phyloP scores from a whole-genome alignment of 2,888 invertebrate species.

The Heteromurus nitidus region DNA sequence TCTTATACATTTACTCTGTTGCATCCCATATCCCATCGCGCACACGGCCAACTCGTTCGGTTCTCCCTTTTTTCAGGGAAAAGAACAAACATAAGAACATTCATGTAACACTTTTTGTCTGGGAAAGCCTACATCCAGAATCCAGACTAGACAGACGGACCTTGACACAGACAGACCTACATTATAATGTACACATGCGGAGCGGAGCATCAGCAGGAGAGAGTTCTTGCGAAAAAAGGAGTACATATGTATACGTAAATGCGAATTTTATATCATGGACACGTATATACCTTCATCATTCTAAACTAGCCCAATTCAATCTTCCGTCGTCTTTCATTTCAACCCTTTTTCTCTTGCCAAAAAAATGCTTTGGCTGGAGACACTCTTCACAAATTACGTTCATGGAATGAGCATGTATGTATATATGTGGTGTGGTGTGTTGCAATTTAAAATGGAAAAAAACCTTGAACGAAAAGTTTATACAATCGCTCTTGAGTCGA shows the following conservation, averaged over 20 bases:
- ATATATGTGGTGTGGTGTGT: background rate
- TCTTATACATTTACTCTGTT: no score
- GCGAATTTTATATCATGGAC: no score
- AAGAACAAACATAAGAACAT: conserved; percentile 1
- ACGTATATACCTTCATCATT: no score
- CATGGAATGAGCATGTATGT: background rate
- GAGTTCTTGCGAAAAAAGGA: no score
- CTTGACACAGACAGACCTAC: conserved; percentile 55
- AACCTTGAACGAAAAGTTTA: conserved; percentile 24
- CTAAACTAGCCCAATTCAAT: conserved; percentile 22
- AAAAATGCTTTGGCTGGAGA: background rate
- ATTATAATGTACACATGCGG: background rate
- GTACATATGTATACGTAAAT: no score
- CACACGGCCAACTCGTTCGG: no score
- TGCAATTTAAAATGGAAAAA: conserved; percentile 10
- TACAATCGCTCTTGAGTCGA: conserved; percentile 11
- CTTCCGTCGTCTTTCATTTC: conserved; percentile 3
- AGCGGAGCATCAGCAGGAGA: no score
- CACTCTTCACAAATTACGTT: background rate
- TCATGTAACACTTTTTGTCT: conserved; percentile 26
- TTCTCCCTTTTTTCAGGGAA: background rate
- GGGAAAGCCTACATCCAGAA: conserved; percentile 34
- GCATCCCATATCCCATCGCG: no score
- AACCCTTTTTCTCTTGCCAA: conserved; percentile 8
- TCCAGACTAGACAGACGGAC: conserved; percentile 62